A percentile compares a stretch with the other conserved stretches of the same genome.
These are phyloP conservation scores for Cyanoramphus novaezelandiae DNA, from an alignment of 2,113 vertebrate species.

Conservation along the genomic window DNA sequence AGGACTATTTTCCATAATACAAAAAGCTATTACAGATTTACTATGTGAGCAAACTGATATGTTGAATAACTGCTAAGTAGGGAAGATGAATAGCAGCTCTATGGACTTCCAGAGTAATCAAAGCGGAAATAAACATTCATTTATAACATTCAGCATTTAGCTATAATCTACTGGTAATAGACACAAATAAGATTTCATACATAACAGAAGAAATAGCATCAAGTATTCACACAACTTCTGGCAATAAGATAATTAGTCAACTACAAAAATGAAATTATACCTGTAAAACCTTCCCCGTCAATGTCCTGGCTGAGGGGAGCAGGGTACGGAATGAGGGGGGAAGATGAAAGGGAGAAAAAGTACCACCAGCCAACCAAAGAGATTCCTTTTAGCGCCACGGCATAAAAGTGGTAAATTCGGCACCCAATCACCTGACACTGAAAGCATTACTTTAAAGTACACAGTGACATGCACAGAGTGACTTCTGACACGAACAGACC, in stretches of 20 bases:
- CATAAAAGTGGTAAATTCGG: neutral
- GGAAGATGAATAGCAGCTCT: neutral
- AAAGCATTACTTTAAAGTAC: neutral
- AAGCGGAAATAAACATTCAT: neutral
- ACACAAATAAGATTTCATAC: neutral
- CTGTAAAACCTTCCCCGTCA: neutral
- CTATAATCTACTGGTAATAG: neutral
- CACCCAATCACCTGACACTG: neutral
- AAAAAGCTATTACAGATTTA: conserved; percentile 17
- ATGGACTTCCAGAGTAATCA: neutral
- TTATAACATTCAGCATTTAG: neutral
- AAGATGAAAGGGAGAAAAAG: neutral
- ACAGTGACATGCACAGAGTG: neutral
- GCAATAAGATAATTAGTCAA: neutral
- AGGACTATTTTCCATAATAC: conserved; percentile 2
- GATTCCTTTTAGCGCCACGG: neutral
- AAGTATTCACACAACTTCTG: neutral
- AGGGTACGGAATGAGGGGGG: neutral
- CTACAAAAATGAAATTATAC: neutral
- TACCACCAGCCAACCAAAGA: neutral
- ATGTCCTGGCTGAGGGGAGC: neutral
- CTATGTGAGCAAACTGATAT: neutral
- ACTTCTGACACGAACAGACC: neutral
- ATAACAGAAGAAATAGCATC: neutral
- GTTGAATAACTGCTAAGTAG: conserved; percentile 30